A percentile compares a stretch with the other conserved stretches of the same genome.
These are phyloP conservation scores for Vireo griseus DNA, from an alignment of 2,797 vertebrate species.

Conservation along the genomic window DNA sequence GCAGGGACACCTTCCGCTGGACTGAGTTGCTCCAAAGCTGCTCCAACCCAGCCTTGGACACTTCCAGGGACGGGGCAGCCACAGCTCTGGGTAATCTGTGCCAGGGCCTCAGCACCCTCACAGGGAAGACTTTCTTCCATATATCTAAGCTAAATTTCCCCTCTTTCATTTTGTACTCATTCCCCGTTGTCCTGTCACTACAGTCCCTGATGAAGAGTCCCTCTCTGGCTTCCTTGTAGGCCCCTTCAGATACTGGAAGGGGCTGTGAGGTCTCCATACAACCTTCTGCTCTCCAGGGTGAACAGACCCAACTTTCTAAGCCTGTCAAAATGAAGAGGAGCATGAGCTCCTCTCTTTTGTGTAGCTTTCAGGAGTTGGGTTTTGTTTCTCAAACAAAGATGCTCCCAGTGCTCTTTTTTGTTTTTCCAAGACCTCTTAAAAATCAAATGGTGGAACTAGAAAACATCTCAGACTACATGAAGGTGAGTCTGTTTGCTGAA, in stretches of 20 bases:
- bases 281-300: not conserved
- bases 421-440: not conserved
- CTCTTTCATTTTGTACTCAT: too few species aligned
- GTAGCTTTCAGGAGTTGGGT: not conserved
- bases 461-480: not conserved
- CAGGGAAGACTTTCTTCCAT: not conserved
- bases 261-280: not conserved
- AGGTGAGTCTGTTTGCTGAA: not conserved
- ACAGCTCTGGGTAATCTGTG: not conserved
- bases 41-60: not conserved
- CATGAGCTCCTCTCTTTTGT: not conserved
- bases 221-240: not conserved
- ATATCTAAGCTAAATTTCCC: too few species aligned
- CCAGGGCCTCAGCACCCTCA: not conserved
- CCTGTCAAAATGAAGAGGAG: not conserved
- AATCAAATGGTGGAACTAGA: not conserved
- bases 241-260: not conserved
- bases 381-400: not conserved
- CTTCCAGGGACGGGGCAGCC: not conserved
- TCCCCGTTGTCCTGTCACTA: not conserved
- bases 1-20: not conserved
- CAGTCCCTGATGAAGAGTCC: not conserved
- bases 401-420: not conserved
- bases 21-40: not conserved
- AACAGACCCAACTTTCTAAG: not conserved